Evolutionary conservation across 1,140 invertebrate genomes (phyloP).

Genomic region (Brachionus rotundiformis): DNA sequence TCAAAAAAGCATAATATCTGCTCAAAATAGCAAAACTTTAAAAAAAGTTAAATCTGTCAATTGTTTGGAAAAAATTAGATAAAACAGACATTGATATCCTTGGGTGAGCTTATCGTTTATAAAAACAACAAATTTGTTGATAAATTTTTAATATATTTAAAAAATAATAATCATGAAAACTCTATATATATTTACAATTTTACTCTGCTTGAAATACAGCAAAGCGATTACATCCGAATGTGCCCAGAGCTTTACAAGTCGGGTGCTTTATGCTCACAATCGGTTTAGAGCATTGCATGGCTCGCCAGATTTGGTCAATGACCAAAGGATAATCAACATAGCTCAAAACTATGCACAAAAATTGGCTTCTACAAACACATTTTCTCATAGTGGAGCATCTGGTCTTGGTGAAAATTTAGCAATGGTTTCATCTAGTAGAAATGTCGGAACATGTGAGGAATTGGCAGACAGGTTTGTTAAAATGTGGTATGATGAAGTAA

Average conservation of each 20-base stretch:
- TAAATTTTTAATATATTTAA: not conserved
- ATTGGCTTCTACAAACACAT: not conserved
- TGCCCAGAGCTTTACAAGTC: constrained; percentile 5
- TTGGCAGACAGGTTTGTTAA: constrained; percentile 9
- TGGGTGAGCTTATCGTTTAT: not conserved
- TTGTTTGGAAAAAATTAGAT: constrained; percentile 4
- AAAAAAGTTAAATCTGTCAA: not conserved
- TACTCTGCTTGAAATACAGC: not conserved
- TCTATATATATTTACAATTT: not conserved
- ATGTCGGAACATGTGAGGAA: not conserved
- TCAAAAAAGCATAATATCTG: constrained; percentile 1
- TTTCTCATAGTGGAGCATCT: not conserved
- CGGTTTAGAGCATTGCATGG: not conserved
- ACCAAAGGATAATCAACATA: not conserved
- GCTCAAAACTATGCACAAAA: not conserved
- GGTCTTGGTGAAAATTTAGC: constrained; percentile 30
- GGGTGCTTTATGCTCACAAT: not conserved
- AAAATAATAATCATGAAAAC: not conserved
- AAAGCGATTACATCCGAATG: not conserved
- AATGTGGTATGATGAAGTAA: constrained; percentile 35
- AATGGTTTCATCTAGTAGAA: not conserved
- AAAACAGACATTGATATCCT: not conserved
- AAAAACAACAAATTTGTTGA: not conserved
- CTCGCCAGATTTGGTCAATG: not conserved
- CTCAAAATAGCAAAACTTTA: not conserved